Conservation (phyloP, 2,888 invertebrate genomes). For the Sarcophaga rosellei region DNA sequence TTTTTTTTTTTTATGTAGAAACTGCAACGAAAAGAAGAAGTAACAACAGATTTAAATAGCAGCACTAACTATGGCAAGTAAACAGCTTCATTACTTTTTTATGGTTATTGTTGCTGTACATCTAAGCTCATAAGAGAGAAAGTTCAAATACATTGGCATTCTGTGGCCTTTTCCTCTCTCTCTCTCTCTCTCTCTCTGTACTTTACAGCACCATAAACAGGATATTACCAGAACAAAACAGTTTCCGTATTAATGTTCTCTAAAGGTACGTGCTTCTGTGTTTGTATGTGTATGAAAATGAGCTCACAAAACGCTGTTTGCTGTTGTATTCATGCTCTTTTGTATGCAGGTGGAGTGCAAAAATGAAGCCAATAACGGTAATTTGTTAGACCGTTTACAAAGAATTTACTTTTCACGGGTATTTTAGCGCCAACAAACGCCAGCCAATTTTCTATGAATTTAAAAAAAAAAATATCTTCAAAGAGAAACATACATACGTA, state of each 20-base stretch:
- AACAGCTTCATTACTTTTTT: constrained; percentile 67
- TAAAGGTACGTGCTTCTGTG: too few relatives aligned
- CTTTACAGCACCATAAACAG: neutral
- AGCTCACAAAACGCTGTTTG: too few relatives aligned
- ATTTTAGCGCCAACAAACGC: constrained; percentile 41
- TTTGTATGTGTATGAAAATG: too few relatives aligned
- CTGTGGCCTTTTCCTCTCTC: neutral
- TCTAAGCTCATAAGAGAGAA: neutral
- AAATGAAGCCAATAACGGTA: constrained; percentile 59
- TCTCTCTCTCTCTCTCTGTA: neutral
- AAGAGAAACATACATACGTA: too few relatives aligned
- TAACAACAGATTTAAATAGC: neutral
- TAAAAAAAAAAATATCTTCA: constrained; percentile 57
- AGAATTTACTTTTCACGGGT: constrained; percentile 50
- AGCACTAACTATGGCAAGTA: constrained; percentile 31
- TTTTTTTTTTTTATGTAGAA: neutral
- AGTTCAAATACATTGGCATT: neutral
- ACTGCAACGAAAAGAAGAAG: constrained; percentile 10
- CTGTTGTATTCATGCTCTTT: neutral
- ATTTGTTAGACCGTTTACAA: constrained; percentile 60
- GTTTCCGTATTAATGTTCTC: neutral
- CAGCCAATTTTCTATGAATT: constrained; percentile 64
- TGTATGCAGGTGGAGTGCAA: neutral
- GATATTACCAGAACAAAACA: neutral
- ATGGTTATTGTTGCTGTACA: constrained; percentile 42